These are phyloP conservation scores for Peromyscus attwateri DNA, from an alignment of 2,797 vertebrate genomes.

Conservation along the genomic window DNA sequence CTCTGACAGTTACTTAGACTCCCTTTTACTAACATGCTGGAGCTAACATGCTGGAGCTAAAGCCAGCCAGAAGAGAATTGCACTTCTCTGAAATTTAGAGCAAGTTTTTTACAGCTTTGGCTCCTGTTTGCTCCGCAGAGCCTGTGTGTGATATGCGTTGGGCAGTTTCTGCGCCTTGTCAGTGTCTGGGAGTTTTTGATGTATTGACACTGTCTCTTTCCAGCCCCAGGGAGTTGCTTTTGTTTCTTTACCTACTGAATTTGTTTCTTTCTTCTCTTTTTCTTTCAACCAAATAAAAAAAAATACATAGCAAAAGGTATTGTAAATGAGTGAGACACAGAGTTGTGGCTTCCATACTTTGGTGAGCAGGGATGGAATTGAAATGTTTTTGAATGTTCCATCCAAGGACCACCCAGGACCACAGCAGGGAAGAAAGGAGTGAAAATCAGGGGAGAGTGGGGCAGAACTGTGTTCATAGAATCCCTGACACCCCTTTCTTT, in stretches of 20 bases:
- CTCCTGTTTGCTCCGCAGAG: neutral
- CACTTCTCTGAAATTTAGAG: neutral
- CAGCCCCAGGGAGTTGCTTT: constrained; percentile 34
- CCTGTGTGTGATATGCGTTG: neutral
- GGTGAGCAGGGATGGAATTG: neutral
- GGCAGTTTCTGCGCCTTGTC: neutral
- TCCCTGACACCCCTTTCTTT: neutral
- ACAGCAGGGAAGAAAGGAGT: neutral
- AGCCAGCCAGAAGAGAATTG: constrained; percentile 14
- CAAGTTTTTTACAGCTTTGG: neutral
- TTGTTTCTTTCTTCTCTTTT: neutral
- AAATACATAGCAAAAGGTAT: neutral
- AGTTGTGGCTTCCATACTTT: neutral
- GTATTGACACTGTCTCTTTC: neutral
- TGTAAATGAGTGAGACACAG: constrained; percentile 33
- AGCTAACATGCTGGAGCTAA: neutral
- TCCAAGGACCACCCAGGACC: neutral
- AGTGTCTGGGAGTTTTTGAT: neutral
- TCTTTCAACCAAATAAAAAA: constrained; percentile 41
- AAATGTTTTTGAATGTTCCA: neutral
- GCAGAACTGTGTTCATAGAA: neutral
- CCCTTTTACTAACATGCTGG: constrained; percentile 16
- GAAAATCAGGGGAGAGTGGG: neutral
- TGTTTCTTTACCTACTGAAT: constrained; percentile 30
- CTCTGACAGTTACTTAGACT: constrained; percentile 6